Evolutionary conservation across 2,113 vertebrate species (phyloP), one percentile per base, ranked within the genome.

Genomic region (Tetrax tetrax): DNA sequence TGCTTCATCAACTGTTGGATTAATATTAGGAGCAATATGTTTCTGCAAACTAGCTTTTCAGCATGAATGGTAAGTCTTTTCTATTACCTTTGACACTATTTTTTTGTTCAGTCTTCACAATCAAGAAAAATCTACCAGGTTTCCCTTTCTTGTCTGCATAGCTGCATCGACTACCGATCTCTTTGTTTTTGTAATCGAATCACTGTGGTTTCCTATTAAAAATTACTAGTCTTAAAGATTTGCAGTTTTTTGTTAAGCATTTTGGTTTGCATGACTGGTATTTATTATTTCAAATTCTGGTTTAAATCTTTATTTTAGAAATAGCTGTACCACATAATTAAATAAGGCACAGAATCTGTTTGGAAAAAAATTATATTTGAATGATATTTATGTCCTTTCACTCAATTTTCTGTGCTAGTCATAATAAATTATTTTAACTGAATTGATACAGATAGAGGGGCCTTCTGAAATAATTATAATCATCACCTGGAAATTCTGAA

Each of bases 11-110:
- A 87, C 96, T 97, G 81, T 83, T 95, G 93, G 97, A 97, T 97
- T 97, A 97, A 95, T 98, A 95, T 97, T 97, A 96, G 96, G 85
- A 98, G 95, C 98, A 98, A 97, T 98, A 98, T 98, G 98, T 97
- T 98, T 98, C 98, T 97, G 98, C 96, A 98, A 98, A 94, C 93
- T 86, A 97, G 94, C 74, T 96, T 97, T 98, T 98, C 98, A 98
- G 92, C 98, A 98, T 98, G 98, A 98, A 98, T 98, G 98, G 98
- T 98, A 97, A 98, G 98, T 98, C 93, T 89, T 96, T 94, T 97
- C 76, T 95, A 13, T 97, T 96, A 20, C 87, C 91, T 94, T 95
- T 97, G 78, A 56, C 72, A 94, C 28, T 87, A 7, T 80, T 70
- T 89, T 97, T 81, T 97, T 86, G 87, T 92, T 95, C 72, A 0